Base-by-base conservation (phyloP, 2,797 vertebrate genomes). In the Smutsia gigantea region DNA sequence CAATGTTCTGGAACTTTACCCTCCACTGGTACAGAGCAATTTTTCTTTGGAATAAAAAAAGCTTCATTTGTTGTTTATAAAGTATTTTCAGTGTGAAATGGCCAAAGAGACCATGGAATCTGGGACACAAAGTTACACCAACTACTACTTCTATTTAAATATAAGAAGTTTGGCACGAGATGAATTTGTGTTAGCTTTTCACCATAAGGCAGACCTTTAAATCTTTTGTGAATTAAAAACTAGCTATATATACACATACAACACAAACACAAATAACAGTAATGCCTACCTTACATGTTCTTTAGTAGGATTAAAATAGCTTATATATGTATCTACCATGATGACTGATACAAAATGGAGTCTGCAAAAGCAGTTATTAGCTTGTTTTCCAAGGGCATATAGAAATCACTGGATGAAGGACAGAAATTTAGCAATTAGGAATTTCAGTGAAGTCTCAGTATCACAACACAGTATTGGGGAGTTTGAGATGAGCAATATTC, bases 101-200 rank as follows among this genome's bases (percentile, higher is more conserved):
- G 13, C 46, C 79, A n/a, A 90, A 90, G n/a, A 75, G 1, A 93
- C 21, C 12, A 7, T 69, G 39, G 21, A 46, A 68, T 95, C 81
- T 51, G 23, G 4, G 86, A 92, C 27, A 71, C 88, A 66, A 96
- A 15, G 7, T 12, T 55, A 7, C 1, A 23, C 29, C 25, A 61
- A 71, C 51, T 68, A 57, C 23, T 77, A 75, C 3, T 51, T 78
- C 85, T 5, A 69, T 75, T 68, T 77, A 53, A 89, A 57, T 71
- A 39, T 39, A 92, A 94, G 34, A 83, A 94, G 57, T 72, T 93
- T 94, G 95, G 57, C 37, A 85, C n/a, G 19, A 74, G 57, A 69
- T 59, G 13, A 87, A 94, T 79, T 69, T 34, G 23, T 75, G 34
- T 49, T 77, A 69, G 69, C n/a, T 83, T 64, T 93, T 64, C 69